These are phyloP conservation scores for Calcarius lapponicus DNA, from an alignment of 2,797 vertebrate species.

Conservation along the genomic window DNA sequence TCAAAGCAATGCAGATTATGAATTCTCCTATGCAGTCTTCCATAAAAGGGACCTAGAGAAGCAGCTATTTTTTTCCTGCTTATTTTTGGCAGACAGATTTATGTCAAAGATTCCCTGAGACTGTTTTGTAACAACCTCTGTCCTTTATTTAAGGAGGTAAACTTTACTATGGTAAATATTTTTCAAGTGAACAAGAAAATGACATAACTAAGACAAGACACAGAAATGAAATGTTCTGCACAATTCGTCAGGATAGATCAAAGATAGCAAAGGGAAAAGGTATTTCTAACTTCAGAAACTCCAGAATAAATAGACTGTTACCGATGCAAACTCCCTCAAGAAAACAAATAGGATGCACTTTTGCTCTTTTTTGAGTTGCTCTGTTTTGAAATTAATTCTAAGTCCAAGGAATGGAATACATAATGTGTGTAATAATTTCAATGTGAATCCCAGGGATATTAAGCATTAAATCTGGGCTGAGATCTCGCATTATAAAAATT, in stretches of 20 bases:
- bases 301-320: slow-evolving; percentile 69
- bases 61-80: slow-evolving; percentile 4
- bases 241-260: slow-evolving; percentile 28
- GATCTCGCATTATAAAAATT: slow-evolving; percentile 77
- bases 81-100: slow-evolving; percentile 42
- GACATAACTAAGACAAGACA: slow-evolving; percentile 12
- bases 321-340: slow-evolving; percentile 70
- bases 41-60: slow-evolving; percentile 47
- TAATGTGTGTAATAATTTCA: slow-evolving; percentile 77
- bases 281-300: slow-evolving; percentile 74
- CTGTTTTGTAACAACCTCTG: neutral
- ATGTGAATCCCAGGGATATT: slow-evolving; percentile 76
- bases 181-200: slow-evolving; percentile 12
- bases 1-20: slow-evolving; percentile 70
- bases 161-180: slow-evolving; percentile 43
- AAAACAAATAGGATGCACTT: slow-evolving; percentile 72
- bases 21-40: slow-evolving; percentile 61
- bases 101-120: neutral
- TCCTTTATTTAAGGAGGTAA: slow-evolving; percentile 20
- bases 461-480: slow-evolving; percentile 76
- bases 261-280: slow-evolving; percentile 53
- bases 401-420: slow-evolving; percentile 74
- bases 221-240: slow-evolving; percentile 17
- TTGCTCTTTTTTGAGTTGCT: slow-evolving; percentile 74
- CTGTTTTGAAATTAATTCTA: slow-evolving; percentile 77